Percentiles rank a stretch among this genome's conserved stretches.
Conservation (phyloP, 1,140 invertebrate species). For the Zaprionus ghesquierei region DNA sequence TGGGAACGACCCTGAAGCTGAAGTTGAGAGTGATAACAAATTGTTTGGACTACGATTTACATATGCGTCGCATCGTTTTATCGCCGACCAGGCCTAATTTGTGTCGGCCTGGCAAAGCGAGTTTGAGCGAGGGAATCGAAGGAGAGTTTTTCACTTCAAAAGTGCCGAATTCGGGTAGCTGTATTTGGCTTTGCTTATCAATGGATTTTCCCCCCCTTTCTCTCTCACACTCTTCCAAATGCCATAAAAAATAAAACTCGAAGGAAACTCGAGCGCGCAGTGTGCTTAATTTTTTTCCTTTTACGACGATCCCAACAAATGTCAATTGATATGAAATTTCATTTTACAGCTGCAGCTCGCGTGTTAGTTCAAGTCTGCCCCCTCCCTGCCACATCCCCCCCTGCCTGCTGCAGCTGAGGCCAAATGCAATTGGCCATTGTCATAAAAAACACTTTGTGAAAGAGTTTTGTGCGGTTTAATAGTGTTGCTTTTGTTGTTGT, state of each 20-base stretch:
- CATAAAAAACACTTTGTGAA: slow-evolving; percentile 81
- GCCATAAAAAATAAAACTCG: slow-evolving; percentile 57
- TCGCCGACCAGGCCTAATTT: slow-evolving; percentile 31
- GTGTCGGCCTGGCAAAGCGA: background rate
- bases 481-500: slow-evolving; percentile 20
- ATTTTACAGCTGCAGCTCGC: slow-evolving; percentile 71
- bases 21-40: slow-evolving; percentile 39
- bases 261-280: slow-evolving; percentile 4
- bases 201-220: background rate
- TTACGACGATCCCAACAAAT: slow-evolving; percentile 68
- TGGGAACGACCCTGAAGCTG: slow-evolving; percentile 1
- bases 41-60: slow-evolving; percentile 39
- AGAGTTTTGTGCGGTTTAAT: slow-evolving; percentile 62
- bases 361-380: slow-evolving; percentile 52
- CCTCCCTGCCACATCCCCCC: background rate
- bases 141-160: slow-evolving; percentile 30
- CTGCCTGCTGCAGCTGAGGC: slow-evolving; percentile 39
- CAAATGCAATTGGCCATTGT: slow-evolving; percentile 76
- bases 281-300: slow-evolving; percentile 65
- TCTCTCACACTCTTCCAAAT: slow-evolving; percentile 50
- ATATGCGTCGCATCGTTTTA: slow-evolving; percentile 13
- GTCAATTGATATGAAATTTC: slow-evolving; percentile 79
- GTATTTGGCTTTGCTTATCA: slow-evolving; percentile 28
- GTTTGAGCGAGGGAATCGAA: background rate
- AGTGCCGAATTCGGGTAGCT: slow-evolving; percentile 30